phyloP scores from a whole-genome alignment of 2,888 invertebrate species.

The Trilocha varians region DNA sequence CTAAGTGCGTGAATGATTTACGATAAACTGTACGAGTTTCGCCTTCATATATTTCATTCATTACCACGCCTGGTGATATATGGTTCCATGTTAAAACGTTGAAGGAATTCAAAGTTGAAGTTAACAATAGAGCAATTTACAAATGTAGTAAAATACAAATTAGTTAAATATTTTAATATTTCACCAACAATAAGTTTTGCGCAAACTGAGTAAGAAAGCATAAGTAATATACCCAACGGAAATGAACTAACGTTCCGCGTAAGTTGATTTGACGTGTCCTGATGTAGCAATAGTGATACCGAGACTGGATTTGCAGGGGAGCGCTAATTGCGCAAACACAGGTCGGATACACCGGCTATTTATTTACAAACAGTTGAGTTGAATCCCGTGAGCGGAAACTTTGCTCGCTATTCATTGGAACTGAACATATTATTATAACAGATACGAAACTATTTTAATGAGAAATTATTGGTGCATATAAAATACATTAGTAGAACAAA shows the following conservation, averaged over 20 bases:
- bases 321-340: conserved; percentile 3
- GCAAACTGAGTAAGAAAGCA: too few species aligned
- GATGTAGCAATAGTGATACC: neutral
- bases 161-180: too few species aligned
- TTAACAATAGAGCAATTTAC: neutral
- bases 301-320: neutral
- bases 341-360: conserved; percentile 2
- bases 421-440: neutral
- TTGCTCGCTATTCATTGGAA: conserved; percentile 1
- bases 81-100: neutral
- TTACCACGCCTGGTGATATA: neutral
- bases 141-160: neutral
- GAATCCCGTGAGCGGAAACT: conserved; percentile 5
- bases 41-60: neutral
- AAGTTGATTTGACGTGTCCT: neutral
- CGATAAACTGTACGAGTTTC: conserved; percentile 11
- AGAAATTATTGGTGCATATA: neutral
- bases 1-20: conserved; percentile 12
- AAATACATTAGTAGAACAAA: neutral
- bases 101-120: neutral
- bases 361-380: conserved; percentile 6
- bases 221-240: too few species aligned
- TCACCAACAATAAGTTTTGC: neutral
- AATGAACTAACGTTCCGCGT: neutral
- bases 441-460: neutral